Conservation (phyloP, 2,888 invertebrate species). For the Leuctra nigra region DNA sequence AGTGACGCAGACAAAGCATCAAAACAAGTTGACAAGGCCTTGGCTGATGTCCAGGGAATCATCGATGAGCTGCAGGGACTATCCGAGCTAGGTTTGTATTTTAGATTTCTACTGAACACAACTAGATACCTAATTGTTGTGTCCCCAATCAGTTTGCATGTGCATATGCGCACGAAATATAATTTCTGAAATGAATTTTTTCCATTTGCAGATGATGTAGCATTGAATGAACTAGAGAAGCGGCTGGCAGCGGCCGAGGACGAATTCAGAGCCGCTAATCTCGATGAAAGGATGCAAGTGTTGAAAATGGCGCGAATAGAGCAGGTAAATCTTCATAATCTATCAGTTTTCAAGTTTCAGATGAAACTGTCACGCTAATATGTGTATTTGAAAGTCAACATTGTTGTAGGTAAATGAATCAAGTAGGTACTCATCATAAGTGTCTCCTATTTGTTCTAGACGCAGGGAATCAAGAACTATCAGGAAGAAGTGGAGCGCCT, state of each 20-base stretch:
- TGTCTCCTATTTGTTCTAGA: constrained; percentile 39
- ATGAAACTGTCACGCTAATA: too few relatives aligned
- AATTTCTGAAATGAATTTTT: not conserved
- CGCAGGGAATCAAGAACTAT: constrained; percentile 70
- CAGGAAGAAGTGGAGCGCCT: constrained; percentile 66
- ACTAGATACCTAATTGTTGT: too few relatives aligned
- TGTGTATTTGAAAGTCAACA: too few relatives aligned
- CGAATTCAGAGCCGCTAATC: constrained; percentile 61
- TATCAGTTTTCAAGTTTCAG: too few relatives aligned
- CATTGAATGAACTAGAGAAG: constrained; percentile 47
- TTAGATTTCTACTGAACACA: not conserved
- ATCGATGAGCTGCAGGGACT: constrained; percentile 67
- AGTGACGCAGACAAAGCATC: constrained; percentile 75
- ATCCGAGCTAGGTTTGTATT: constrained; percentile 53
- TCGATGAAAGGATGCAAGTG: constrained; percentile 67
- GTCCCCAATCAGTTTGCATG: not conserved
- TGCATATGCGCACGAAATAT: not conserved
- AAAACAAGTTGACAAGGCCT: constrained; percentile 72
- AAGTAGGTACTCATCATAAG: constrained; percentile 12
- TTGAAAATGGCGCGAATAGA: constrained; percentile 62
- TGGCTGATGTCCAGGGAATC: constrained; percentile 70
- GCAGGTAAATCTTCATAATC: too few relatives aligned
- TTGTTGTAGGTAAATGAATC: too few relatives aligned
- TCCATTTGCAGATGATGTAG: constrained; percentile 39
- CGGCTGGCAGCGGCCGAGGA: constrained; percentile 63